phyloP scores from a whole-genome alignment of 2,888 invertebrate genomes.

The Epistrophella euchroma region DNA sequence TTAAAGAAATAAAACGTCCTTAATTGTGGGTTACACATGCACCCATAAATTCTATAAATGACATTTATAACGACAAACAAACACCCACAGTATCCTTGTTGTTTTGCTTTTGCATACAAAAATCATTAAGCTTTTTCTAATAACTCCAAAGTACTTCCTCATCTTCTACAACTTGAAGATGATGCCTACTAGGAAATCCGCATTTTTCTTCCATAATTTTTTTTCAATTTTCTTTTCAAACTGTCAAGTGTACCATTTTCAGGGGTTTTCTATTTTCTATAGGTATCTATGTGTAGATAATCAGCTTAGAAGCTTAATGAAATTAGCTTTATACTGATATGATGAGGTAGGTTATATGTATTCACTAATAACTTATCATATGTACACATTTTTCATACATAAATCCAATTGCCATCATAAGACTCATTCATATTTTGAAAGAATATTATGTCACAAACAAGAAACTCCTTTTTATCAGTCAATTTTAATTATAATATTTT shows the following conservation, averaged over 20 bases:
- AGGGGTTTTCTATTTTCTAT: neutral
- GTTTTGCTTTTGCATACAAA: too few species aligned
- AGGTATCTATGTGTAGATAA: neutral
- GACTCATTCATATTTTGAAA: neutral
- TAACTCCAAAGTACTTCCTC: too few species aligned
- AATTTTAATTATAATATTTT: neutral
- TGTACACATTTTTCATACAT: neutral
- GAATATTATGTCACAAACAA: slow-evolving; percentile 6
- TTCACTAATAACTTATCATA: neutral
- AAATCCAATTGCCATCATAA: slow-evolving; percentile 8
- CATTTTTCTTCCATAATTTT: neutral
- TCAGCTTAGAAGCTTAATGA: slow-evolving; percentile 10
- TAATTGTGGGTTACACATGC: too few species aligned
- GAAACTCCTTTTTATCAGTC: neutral
- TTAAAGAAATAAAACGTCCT: too few species aligned
- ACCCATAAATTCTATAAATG: too few species aligned
- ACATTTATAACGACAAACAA: too few species aligned
- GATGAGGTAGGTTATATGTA: neutral
- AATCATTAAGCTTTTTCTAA: neutral
- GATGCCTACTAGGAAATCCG: neutral
- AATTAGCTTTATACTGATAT: neutral
- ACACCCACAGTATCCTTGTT: too few species aligned
- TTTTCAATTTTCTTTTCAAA: neutral
- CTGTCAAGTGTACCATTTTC: neutral
- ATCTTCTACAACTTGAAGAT: too few species aligned